These are phyloP conservation scores for Thalpophila matura DNA, from an alignment of 2,888 invertebrate genomes.

Conservation along the genomic window DNA sequence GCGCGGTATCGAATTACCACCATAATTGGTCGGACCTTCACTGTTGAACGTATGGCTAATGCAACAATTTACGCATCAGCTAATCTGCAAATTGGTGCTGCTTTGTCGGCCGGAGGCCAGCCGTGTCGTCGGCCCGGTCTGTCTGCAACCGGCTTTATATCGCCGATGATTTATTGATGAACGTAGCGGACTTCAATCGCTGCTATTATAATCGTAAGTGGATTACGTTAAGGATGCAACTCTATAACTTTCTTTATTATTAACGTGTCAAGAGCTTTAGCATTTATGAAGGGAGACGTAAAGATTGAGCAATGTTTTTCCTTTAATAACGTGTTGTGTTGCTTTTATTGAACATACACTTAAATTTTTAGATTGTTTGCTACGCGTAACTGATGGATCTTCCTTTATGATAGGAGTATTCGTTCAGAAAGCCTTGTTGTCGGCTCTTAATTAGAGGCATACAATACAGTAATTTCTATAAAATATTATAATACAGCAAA, in stretches of 20 bases:
- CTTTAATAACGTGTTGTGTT: no score
- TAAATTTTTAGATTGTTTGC: no score
- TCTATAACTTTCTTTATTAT: conserved; percentile 31
- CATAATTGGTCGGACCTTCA: conserved; percentile 80
- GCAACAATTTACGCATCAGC: conserved; percentile 88
- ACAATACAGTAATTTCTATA: no score
- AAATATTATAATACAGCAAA: no score
- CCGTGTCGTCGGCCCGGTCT: conserved; percentile 70
- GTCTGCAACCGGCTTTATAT: conserved; percentile 71
- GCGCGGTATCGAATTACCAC: conserved; percentile 77
- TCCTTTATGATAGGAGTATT: no score
- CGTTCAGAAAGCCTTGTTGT: no score
- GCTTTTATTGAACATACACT: no score
- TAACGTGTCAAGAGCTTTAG: conserved; percentile 4
- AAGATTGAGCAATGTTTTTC: no score
- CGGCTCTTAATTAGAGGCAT: no score
- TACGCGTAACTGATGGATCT: neutral
- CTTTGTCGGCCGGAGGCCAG: conserved; percentile 80
- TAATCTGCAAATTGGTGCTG: conserved; percentile 88
- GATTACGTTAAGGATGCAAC: conserved; percentile 37
- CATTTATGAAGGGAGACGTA: neutral
- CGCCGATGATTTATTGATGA: conserved; percentile 50
- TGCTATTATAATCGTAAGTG: conserved; percentile 32
- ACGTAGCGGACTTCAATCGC: conserved; percentile 50
- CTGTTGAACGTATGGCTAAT: conserved; percentile 80